These are phyloP conservation scores for Carapus acus DNA, from an alignment of 2,797 vertebrate species.

Conservation along the genomic window DNA sequence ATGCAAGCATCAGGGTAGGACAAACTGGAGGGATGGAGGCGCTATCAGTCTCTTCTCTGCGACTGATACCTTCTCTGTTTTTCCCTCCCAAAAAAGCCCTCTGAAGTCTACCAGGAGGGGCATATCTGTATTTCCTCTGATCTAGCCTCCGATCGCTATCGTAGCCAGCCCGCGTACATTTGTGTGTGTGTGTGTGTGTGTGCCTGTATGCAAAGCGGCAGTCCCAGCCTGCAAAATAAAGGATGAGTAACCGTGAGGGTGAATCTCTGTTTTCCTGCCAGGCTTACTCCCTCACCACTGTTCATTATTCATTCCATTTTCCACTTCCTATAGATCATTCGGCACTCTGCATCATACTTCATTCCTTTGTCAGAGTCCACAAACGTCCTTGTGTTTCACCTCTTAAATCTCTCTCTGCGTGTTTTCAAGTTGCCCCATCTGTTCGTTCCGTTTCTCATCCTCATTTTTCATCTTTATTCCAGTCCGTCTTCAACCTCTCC, in stretches of 20 bases:
- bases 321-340: conserved; percentile 1
- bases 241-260: conserved; percentile 34
- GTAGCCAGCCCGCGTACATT: conserved; percentile 18
- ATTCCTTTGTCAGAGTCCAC: conserved; percentile 13
- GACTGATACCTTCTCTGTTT: conserved; percentile 53
- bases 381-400: background rate
- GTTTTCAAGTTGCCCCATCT: conserved; percentile 18
- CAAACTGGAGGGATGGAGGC: conserved; percentile 56
- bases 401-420: conserved; percentile 24
- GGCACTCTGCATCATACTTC: conserved; percentile 5
- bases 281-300: conserved; percentile 4
- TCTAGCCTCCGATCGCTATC: conserved; percentile 57
- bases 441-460: conserved; percentile 17
- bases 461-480: conserved; percentile 11
- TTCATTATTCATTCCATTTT: conserved; percentile 12
- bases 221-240: conserved; percentile 31
- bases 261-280: conserved; percentile 26
- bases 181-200: conserved; percentile 12
- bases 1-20: conserved; percentile 60
- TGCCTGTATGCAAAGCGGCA: conserved; percentile 20
- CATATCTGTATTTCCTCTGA: conserved; percentile 55
- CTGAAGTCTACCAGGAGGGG: conserved; percentile 50
- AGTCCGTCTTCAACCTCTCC: conserved; percentile 14
- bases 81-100: conserved; percentile 44
- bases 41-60: conserved; percentile 56